A percentile compares a stretch with the other conserved stretches of the same genome.
Evolutionary conservation across 2,113 vertebrate genomes (phyloP).

Genomic region (Carollia perspicillata): DNA sequence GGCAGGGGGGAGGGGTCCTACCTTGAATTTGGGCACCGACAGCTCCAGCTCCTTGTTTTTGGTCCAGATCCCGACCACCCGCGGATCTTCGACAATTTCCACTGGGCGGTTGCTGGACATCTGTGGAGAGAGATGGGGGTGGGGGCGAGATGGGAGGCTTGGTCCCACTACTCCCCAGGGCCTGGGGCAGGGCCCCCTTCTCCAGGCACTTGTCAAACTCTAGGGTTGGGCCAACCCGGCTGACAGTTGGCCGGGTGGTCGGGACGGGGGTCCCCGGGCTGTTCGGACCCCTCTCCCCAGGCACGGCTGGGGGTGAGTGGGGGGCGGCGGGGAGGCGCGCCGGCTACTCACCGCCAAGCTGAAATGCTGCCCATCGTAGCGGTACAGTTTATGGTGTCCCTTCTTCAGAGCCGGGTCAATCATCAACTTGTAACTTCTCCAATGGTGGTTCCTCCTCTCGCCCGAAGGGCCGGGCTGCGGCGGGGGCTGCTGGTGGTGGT

Average conservation of each 20-base stretch:
- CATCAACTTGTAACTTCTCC: conserved; percentile 99
- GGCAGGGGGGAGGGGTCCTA: conserved; percentile 63
- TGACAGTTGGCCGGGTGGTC: conserved; percentile 66
- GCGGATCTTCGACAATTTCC: conserved; percentile 95
- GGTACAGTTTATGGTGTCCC: conserved; percentile 96
- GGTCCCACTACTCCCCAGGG: not conserved
- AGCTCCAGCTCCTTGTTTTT: conserved; percentile 97
- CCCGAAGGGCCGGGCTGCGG: conserved; percentile 91
- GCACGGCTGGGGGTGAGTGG: not conserved
- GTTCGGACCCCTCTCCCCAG: not conserved
- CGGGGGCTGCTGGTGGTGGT: conserved; percentile 76
- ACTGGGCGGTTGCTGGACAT: conserved; percentile 94
- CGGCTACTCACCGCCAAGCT: conserved; percentile 91
- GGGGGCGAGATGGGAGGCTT: not conserved
- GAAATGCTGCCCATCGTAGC: conserved; percentile 97
- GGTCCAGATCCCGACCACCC: conserved; percentile 96
- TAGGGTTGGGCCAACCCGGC: conserved; percentile 43
- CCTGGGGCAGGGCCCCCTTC: not conserved
- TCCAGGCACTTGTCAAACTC: conserved; percentile 79
- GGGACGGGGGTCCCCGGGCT: not conserved
- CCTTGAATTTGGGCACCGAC: conserved; percentile 99
- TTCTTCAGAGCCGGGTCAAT: conserved; percentile 98
- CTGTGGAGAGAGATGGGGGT: conserved; percentile 77
- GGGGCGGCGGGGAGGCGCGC: conserved; percentile 52
- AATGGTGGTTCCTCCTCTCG: conserved; percentile 98